These are phyloP conservation scores for Drosophila nigricruria DNA, from an alignment of 2,888 invertebrate genomes.

Conservation along the genomic window DNA sequence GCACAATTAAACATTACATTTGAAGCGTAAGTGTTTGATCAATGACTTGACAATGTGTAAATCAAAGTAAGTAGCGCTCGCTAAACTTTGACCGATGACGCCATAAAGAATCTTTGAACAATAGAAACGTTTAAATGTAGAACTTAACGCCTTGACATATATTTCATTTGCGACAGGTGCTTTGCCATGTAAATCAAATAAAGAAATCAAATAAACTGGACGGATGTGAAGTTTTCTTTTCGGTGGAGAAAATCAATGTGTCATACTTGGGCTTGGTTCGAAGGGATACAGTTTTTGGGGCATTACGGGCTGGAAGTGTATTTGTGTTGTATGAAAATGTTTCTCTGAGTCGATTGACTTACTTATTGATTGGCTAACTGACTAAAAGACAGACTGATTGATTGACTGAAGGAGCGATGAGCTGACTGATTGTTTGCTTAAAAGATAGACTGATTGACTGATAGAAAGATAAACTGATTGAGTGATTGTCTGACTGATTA, in stretches of 20 bases:
- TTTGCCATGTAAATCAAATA: neutral
- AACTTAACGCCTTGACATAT: slow-evolving; percentile 1
- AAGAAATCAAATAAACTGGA: slow-evolving; percentile 11
- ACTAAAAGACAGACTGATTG: neutral
- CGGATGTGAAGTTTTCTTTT: slow-evolving; percentile 18
- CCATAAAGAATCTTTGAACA: slow-evolving; percentile 33
- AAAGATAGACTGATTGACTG: neutral
- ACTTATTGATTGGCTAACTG: neutral
- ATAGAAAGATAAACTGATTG: neutral
- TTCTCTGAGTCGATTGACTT: neutral
- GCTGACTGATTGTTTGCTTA: neutral
- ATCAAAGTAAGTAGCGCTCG: slow-evolving; percentile 11
- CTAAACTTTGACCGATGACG: slow-evolving; percentile 45
- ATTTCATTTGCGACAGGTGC: neutral
- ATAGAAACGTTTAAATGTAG: slow-evolving; percentile 2
- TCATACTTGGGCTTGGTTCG: neutral
- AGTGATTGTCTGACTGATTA: neutral
- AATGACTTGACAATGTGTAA: slow-evolving; percentile 41
- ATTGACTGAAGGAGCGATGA: too few species aligned
- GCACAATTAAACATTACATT: neutral
- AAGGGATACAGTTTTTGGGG: neutral
- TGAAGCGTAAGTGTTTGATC: slow-evolving; percentile 24
- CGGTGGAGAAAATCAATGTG: slow-evolving; percentile 14
- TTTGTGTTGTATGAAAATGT: neutral
- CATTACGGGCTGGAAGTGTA: neutral